Percentiles rank a stretch among this genome's conserved stretches.
Evolutionary conservation across 2,888 invertebrate species (phyloP).

Genomic region (Eilema griseolum): DNA sequence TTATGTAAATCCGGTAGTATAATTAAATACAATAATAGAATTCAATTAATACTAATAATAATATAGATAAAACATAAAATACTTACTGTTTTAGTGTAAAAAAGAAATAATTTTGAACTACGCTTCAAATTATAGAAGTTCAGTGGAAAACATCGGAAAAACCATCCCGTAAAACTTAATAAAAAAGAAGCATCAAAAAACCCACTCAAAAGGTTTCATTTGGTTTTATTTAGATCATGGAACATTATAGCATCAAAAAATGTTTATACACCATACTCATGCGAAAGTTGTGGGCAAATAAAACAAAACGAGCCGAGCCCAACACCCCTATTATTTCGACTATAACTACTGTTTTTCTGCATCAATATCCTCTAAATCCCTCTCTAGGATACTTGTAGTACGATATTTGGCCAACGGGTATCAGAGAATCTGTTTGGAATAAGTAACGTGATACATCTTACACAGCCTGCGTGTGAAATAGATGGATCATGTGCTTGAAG

Average conservation of each 20-base stretch:
- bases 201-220: background rate
- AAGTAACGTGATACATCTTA: slow-evolving; percentile 57
- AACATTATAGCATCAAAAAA: slow-evolving; percentile 29
- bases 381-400: slow-evolving; percentile 9
- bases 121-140: background rate
- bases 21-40: too few species aligned
- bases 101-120: too few species aligned
- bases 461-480: slow-evolving; percentile 68
- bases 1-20: too few species aligned
- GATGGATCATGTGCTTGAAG: slow-evolving; percentile 64
- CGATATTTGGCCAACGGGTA: slow-evolving; percentile 46
- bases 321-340: slow-evolving; percentile 26
- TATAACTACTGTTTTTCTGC: slow-evolving; percentile 28
- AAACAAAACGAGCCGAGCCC: slow-evolving; percentile 33
- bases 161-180: background rate
- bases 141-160: background rate
- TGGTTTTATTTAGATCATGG: slow-evolving; percentile 27
- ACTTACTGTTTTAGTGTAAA: too few species aligned
- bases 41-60: too few species aligned
- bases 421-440: slow-evolving; percentile 36
- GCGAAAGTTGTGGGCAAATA: slow-evolving; percentile 28
- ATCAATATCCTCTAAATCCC: slow-evolving; percentile 18
- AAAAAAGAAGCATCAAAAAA: background rate
- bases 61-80: too few species aligned
- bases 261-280: slow-evolving; percentile 25